phyloP scores from a whole-genome alignment of 2,113 vertebrate genomes.

The Gnathonemus longibarbis region DNA sequence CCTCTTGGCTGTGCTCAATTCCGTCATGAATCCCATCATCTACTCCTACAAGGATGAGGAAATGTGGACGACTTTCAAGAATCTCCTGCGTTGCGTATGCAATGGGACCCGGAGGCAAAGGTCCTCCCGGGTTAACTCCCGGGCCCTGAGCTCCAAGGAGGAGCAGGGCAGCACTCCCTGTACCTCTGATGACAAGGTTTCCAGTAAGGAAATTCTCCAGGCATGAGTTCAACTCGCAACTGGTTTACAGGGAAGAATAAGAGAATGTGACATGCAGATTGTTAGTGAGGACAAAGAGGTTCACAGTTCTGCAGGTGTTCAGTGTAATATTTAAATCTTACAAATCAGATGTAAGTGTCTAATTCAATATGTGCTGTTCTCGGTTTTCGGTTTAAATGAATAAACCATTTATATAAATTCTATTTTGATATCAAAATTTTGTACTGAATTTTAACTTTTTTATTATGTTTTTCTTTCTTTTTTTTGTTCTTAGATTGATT shows the following conservation, averaged over 20 bases:
- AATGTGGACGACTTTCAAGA: constrained; percentile 89
- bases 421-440: not conserved
- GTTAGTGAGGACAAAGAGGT: not conserved
- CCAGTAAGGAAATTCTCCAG: constrained; percentile 39
- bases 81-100: constrained; percentile 72
- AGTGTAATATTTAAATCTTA: not conserved
- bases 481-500: not conserved
- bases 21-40: constrained; percentile 94
- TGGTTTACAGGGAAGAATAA: not conserved
- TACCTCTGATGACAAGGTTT: constrained; percentile 51
- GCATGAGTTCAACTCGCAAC: constrained; percentile 33
- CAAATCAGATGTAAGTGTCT: not conserved
- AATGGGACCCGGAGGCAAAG: constrained; percentile 68
- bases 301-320: not conserved
- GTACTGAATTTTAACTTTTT: not conserved
- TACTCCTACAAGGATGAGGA: constrained; percentile 97
- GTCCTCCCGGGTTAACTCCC: constrained; percentile 65
- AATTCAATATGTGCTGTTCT: not conserved
- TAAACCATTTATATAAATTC: not conserved
- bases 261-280: not conserved
- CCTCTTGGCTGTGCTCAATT: constrained; percentile 86
- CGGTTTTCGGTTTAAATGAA: not conserved
- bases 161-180: constrained; percentile 53
- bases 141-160: constrained; percentile 62
- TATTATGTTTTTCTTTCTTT: not conserved